Percentiles rank a stretch among this genome's conserved stretches.
Evolutionary conservation across 2,888 invertebrate species (phyloP).

Genomic region (Stratiomys singularior): DNA sequence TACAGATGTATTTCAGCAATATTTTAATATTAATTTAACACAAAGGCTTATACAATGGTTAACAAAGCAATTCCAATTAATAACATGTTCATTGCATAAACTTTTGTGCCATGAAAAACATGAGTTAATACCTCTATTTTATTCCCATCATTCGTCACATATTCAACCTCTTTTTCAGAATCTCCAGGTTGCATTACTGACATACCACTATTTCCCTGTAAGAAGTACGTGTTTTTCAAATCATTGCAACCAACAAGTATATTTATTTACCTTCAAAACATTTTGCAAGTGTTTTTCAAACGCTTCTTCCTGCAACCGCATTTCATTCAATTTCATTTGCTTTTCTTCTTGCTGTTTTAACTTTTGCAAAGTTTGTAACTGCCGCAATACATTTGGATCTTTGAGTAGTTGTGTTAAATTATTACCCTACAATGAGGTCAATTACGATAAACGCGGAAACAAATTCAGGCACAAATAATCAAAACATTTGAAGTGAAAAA

Average conservation of each 20-base stretch:
- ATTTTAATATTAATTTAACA: constrained; percentile 3
- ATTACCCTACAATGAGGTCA: constrained; percentile 58
- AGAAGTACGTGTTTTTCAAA: background rate
- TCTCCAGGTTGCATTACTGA: constrained; percentile 64
- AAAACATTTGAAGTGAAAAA: background rate
- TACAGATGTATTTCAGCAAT: constrained; percentile 6
- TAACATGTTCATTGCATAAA: background rate
- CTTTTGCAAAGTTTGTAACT: constrained; percentile 82
- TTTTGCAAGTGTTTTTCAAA: constrained; percentile 80
- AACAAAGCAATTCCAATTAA: background rate
- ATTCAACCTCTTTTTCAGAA: constrained; percentile 74
- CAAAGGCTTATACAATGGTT: background rate
- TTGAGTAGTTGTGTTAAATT: constrained; percentile 69
- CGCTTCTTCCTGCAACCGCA: constrained; percentile 79
- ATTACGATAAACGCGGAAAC: background rate
- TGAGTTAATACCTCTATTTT: constrained; percentile 62
- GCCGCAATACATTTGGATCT: constrained; percentile 89
- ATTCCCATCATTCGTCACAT: constrained; percentile 71
- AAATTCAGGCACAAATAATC: background rate
- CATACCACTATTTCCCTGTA: constrained; percentile 45
- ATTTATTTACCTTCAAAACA: constrained; percentile 72
- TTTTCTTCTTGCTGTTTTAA: constrained; percentile 72
- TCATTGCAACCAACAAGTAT: constrained; percentile 10
- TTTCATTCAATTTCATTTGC: constrained; percentile 73
- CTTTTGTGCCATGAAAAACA: background rate